Evolutionary conservation across 2,888 invertebrate genomes (phyloP).

Genomic region (Pandemis cinnamomeana): DNA sequence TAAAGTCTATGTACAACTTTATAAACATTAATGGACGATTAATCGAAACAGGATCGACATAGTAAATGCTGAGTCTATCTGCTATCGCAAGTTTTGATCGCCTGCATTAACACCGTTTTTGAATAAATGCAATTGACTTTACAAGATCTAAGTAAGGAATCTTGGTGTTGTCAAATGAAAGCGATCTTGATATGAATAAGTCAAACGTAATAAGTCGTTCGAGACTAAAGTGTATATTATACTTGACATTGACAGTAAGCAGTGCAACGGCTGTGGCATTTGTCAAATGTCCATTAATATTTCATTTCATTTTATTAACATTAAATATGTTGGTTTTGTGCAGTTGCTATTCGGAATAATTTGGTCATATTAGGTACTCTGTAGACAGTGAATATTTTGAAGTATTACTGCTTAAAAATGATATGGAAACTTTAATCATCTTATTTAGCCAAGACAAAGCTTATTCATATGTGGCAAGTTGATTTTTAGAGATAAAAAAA

Average conservation of each 20-base stretch:
- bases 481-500: too few relatives aligned
- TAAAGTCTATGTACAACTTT: too few relatives aligned
- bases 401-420: not conserved
- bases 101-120: not conserved
- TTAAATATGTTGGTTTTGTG: conserved; percentile 28
- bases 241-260: conserved; percentile 64
- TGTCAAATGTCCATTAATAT: conserved; percentile 72
- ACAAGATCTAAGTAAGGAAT: not conserved
- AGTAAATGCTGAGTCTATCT: too few relatives aligned
- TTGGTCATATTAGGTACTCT: not conserved
- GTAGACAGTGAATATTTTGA: not conserved
- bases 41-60: not conserved
- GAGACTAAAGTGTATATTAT: conserved; percentile 54
- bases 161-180: not conserved
- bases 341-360: conserved; percentile 24
- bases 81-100: too few relatives aligned
- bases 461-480: too few relatives aligned
- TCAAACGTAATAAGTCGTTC: not conserved
- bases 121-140: not conserved
- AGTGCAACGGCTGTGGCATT: conserved; percentile 73
- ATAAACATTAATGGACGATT: too few relatives aligned
- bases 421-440: too few relatives aligned
- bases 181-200: not conserved
- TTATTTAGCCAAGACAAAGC: too few relatives aligned
- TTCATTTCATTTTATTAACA: conserved; percentile 53